These are phyloP conservation scores for Hirtodrosophila histrioides DNA, from an alignment of 2,888 invertebrate species.

Conservation along the genomic window DNA sequence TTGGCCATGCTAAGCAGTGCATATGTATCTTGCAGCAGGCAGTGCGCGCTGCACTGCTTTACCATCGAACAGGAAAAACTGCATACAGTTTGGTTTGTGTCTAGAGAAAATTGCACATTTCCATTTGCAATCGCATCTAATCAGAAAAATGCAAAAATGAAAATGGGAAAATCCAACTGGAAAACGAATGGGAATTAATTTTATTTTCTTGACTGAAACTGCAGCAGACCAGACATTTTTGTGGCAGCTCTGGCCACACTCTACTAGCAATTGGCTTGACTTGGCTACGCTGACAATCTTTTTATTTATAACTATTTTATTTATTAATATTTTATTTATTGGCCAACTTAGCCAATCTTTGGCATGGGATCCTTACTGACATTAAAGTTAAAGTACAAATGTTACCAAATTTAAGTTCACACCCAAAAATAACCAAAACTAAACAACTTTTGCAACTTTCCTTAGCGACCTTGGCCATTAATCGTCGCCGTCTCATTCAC, in stretches of 20 bases:
- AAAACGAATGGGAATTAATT: background rate
- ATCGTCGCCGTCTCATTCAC: constrained; percentile 68
- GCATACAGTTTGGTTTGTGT: constrained; percentile 59
- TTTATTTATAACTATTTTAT: too few relatives aligned
- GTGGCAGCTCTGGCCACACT: background rate
- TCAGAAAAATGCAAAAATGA: constrained; percentile 10
- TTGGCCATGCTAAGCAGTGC: constrained; percentile 34
- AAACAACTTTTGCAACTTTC: constrained; percentile 11
- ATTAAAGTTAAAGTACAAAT: constrained; percentile 24
- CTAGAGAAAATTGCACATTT: constrained; percentile 49
- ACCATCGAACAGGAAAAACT: constrained; percentile 23
- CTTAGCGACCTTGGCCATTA: constrained; percentile 81
- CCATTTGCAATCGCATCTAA: constrained; percentile 32
- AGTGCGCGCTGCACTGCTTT: constrained; percentile 49
- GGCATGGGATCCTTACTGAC: background rate
- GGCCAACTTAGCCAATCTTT: background rate
- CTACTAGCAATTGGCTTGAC: constrained; percentile 25
- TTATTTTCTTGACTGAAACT: background rate
- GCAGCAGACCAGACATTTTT: too few relatives aligned
- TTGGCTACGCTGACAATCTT: constrained; percentile 22
- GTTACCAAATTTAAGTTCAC: constrained; percentile 9
- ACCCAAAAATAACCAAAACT: constrained; percentile 8
- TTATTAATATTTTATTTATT: too few relatives aligned
- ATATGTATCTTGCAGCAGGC: constrained; percentile 36
- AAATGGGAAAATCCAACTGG: constrained; percentile 28